phyloP scores from a whole-genome alignment of 2,797 vertebrate species.

The Syngnathus rostellatus region DNA sequence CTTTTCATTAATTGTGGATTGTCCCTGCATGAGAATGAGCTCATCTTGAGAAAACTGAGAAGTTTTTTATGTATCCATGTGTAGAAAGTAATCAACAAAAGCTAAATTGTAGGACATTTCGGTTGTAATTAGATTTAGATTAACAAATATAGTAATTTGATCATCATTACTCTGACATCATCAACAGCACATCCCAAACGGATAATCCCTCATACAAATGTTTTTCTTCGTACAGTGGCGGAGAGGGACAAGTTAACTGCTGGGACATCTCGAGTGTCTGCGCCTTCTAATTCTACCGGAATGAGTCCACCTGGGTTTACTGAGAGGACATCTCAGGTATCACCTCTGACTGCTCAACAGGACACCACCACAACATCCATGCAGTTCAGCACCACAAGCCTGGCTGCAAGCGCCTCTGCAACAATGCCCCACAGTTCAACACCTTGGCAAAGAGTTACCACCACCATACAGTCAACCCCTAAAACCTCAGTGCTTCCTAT shows the following conservation, averaged over 20 bases:
- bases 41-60: not conserved
- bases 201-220: conserved; percentile 36
- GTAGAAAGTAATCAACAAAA: too few relatives aligned
- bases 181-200: conserved; percentile 12
- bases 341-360: conserved; percentile 55
- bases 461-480: not conserved
- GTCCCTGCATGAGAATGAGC: not conserved
- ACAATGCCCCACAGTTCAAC: conserved; percentile 38
- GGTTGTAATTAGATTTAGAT: too few relatives aligned
- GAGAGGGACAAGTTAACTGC: conserved; percentile 65
- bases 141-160: too few relatives aligned
- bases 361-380: conserved; percentile 50
- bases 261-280: conserved; percentile 66
- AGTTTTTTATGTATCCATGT: too few relatives aligned
- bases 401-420: conserved; percentile 48
- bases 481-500: not conserved
- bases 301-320: conserved; percentile 46
- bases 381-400: conserved; percentile 44
- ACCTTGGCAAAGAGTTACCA: conserved; percentile 47
- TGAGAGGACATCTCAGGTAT: conserved; percentile 60
- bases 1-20: conserved; percentile 15
- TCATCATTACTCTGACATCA: conserved; percentile 2
- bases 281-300: conserved; percentile 61
- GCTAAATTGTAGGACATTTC: too few relatives aligned
- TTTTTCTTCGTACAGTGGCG: conserved; percentile 80